phyloP scores from a whole-genome alignment of 2,888 invertebrate species.

The Ceriagrion tenellum region DNA sequence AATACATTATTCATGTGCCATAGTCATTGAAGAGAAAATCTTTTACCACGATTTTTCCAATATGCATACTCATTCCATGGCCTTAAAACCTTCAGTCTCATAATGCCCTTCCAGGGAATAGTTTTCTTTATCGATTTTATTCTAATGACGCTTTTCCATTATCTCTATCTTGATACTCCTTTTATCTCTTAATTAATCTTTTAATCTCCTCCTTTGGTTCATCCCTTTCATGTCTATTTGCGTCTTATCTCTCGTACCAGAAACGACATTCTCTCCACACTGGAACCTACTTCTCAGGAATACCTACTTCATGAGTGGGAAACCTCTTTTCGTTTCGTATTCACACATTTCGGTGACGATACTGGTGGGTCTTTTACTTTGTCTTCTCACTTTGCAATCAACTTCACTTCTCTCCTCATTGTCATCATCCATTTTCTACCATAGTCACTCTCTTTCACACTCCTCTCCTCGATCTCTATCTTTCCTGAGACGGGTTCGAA shows the following conservation, averaged over 20 bases:
- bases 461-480: too few species aligned
- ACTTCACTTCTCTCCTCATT: not conserved
- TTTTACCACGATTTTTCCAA: too few species aligned
- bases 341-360: not conserved
- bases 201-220: not conserved
- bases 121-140: too few species aligned
- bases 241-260: not conserved
- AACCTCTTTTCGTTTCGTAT: not conserved
- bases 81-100: too few species aligned
- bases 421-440: not conserved
- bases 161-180: constrained; percentile 44
- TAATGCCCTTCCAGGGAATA: too few species aligned
- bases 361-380: too few species aligned
- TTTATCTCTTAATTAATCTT: not conserved
- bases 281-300: not conserved
- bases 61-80: too few species aligned
- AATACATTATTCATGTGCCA: too few species aligned
- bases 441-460: too few species aligned
- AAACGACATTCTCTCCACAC: not conserved
- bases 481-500: not conserved
- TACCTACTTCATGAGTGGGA: constrained; percentile 11
- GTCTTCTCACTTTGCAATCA: too few species aligned
- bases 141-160: too few species aligned
- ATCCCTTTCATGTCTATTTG: not conserved
- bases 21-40: too few species aligned